These are phyloP conservation scores for Syngnathoides biaculeatus DNA, from an alignment of 2,113 vertebrate species.

Conservation along the genomic window DNA sequence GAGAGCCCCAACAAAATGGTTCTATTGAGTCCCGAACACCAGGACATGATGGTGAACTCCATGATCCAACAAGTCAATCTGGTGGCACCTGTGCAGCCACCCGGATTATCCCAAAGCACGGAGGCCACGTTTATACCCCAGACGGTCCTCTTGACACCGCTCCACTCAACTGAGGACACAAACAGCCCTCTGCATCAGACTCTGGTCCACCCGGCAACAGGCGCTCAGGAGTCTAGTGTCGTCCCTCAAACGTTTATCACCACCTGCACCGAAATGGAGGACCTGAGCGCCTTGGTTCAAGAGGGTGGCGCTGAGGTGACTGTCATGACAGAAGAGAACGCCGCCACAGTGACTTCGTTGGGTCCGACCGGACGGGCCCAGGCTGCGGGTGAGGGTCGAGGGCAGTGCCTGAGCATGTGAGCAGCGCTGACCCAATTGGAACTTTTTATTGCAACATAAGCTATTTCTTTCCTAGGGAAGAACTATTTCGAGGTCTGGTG, in stretches of 20 bases:
- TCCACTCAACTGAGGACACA: conserved; percentile 58
- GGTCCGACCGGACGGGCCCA: conserved; percentile 12
- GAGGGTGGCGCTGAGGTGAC: conserved; percentile 86
- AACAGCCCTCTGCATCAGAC: conserved; percentile 72
- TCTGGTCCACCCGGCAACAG: conserved; percentile 71
- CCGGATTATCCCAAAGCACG: conserved; percentile 50
- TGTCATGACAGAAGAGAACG: conserved; percentile 80
- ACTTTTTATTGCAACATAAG: conserved; percentile 35
- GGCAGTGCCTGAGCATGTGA: conserved; percentile 26
- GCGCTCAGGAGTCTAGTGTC: conserved; percentile 60
- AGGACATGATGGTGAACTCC: conserved; percentile 74
- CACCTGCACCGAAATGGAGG: conserved; percentile 86
- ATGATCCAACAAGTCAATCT: conserved; percentile 89
- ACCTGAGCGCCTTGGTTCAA: conserved; percentile 87
- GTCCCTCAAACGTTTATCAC: conserved; percentile 78
- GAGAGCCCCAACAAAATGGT: conserved; percentile 61
- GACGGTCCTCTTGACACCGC: conserved; percentile 74
- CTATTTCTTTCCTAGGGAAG: conserved; percentile 25
- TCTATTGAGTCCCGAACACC: conserved; percentile 71
- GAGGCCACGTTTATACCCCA: conserved; percentile 70
- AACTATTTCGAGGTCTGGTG: background rate
- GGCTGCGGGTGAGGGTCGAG: background rate
- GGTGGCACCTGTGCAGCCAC: conserved; percentile 78
- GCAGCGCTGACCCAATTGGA: conserved; percentile 39
- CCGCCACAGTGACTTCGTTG: conserved; percentile 42